Percentiles rank a stretch among this genome's conserved stretches.
These are phyloP conservation scores for Ctenodactylus gundi DNA, from an alignment of 2,113 vertebrate species.

Conservation along the genomic window DNA sequence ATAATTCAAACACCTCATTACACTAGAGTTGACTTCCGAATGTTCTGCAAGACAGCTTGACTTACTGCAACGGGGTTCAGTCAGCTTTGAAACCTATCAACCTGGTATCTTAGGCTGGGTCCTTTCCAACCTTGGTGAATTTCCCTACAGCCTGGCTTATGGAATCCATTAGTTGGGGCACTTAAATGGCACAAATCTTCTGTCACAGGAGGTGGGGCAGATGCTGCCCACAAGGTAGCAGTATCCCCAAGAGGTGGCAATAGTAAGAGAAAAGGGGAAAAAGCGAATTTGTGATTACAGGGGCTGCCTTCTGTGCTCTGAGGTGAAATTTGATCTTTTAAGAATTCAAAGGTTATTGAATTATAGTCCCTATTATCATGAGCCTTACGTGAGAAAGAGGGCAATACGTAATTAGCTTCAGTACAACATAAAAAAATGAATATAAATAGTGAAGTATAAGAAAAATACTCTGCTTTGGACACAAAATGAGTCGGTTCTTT, in stretches of 20 bases:
- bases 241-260: neutral
- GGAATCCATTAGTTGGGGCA: neutral
- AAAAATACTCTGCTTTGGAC: neutral
- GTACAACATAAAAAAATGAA: neutral
- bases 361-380: neutral
- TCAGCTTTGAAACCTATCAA: neutral
- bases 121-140: neutral
- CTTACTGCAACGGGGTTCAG: neutral
- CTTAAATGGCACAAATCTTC: neutral
- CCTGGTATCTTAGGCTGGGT: neutral
- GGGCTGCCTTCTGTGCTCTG: neutral
- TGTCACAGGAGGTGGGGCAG: neutral
- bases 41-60: neutral
- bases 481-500: neutral
- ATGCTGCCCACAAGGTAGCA: neutral
- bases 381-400: neutral
- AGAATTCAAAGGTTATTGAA: conserved; percentile 16
- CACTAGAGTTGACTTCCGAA: neutral
- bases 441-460: neutral
- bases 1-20: conserved; percentile 54
- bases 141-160: neutral
- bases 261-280: neutral
- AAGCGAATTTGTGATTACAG: neutral
- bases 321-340: neutral
- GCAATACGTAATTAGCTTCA: neutral